These are phyloP conservation scores for Heliconius nattereri DNA, from an alignment of 1,140 invertebrate genomes.

Conservation along the genomic window DNA sequence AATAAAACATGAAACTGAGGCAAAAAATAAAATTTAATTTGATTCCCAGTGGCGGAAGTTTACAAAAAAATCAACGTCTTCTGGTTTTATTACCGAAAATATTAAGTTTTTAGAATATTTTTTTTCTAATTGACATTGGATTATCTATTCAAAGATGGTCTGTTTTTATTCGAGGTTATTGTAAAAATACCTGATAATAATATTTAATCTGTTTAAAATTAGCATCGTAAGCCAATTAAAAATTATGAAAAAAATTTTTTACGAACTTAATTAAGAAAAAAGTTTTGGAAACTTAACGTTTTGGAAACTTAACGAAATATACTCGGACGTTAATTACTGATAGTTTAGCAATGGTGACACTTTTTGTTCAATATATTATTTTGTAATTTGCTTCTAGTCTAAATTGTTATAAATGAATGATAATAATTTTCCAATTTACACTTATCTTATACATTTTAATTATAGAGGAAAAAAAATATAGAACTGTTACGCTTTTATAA, in stretches of 20 bases:
- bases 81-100: background rate
- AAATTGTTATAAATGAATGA: too few relatives aligned
- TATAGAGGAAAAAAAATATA: too few relatives aligned
- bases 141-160: background rate
- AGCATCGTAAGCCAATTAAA: background rate
- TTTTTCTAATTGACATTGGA: conserved; percentile 2
- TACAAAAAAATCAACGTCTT: conserved; percentile 1
- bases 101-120: conserved; percentile 5
- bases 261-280: background rate
- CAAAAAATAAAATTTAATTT: background rate
- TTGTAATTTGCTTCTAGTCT: too few relatives aligned
- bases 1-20: background rate
- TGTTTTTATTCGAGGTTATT: background rate
- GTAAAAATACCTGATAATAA: background rate
- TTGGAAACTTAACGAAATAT: background rate
- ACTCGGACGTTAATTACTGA: background rate
- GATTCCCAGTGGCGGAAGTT: background rate
- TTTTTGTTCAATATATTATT: background rate
- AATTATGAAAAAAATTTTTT: background rate
- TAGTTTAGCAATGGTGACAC: background rate
- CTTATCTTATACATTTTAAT: too few relatives aligned
- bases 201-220: background rate
- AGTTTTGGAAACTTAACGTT: background rate
- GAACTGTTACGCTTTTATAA: too few relatives aligned
- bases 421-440: too few relatives aligned